Evolutionary conservation across 2,113 vertebrate species (phyloP).

Genomic region (Tragelaphus strepsiceros): DNA sequence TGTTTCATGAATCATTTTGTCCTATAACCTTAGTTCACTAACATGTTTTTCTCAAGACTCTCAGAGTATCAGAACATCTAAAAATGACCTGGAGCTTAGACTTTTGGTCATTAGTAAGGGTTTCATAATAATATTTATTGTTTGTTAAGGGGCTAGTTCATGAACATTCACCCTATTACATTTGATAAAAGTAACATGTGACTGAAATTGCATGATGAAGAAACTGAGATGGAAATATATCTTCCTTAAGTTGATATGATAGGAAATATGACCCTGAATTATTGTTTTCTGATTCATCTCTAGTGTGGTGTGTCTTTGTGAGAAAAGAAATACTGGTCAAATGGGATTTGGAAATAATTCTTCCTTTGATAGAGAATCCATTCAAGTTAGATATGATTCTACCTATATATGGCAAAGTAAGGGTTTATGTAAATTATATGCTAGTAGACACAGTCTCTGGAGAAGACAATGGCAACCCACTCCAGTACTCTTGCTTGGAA

Average conservation of each 20-base stretch:
- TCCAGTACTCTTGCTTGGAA: too few relatives aligned
- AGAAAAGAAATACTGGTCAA: not conserved
- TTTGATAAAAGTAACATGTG: not conserved
- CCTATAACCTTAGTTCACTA: not conserved
- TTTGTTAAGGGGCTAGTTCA: slow-evolving; percentile 13
- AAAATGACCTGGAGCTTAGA: not conserved
- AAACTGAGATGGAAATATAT: slow-evolving; percentile 2
- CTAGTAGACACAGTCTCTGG: not conserved
- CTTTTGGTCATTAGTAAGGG: not conserved
- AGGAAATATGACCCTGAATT: not conserved
- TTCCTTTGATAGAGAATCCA: not conserved
- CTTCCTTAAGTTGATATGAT: not conserved
- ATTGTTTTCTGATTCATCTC: not conserved
- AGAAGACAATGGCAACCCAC: too few relatives aligned
- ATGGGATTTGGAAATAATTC: not conserved
- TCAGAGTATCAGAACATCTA: slow-evolving; percentile 24
- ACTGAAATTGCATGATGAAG: slow-evolving; percentile 17
- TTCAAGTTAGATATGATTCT: not conserved
- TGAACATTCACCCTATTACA: not conserved
- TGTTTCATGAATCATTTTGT: not conserved
- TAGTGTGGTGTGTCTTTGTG: not conserved
- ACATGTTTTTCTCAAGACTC: not conserved
- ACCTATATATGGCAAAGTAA: not conserved
- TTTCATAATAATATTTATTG: slow-evolving; percentile 10
- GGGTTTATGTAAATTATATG: not conserved